These are phyloP conservation scores for Argya squamiceps DNA, from an alignment of 2,797 vertebrate species.

Conservation along the genomic window DNA sequence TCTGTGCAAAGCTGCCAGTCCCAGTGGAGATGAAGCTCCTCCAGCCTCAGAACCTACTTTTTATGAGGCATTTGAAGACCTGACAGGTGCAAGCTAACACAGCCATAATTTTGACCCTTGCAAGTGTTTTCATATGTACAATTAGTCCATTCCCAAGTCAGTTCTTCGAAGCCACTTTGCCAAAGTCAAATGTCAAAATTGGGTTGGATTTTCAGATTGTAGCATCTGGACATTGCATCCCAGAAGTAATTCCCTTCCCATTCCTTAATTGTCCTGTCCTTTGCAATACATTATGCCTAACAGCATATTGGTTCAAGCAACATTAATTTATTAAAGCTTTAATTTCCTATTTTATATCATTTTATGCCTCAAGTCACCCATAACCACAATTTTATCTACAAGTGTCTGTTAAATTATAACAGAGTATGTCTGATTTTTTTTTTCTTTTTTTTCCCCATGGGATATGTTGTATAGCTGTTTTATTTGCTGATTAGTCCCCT, in stretches of 20 bases:
- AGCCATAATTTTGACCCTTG: background rate
- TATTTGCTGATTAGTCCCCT: background rate
- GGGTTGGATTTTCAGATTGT: background rate
- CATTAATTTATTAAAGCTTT: conserved; percentile 49
- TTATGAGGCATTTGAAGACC: background rate
- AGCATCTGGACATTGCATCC: background rate
- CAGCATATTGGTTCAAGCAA: conserved; percentile 17
- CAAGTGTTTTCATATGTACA: background rate
- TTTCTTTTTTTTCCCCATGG: background rate
- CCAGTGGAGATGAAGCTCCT: background rate
- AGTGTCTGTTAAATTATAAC: conserved; percentile 37
- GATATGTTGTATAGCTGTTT: background rate
- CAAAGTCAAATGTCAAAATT: background rate
- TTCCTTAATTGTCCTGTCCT: background rate
- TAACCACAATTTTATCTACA: conserved; percentile 31
- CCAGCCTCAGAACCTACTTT: background rate
- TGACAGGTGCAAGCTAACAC: background rate
- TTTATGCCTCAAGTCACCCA: conserved; percentile 43
- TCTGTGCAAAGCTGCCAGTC: background rate
- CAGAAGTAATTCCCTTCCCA: conserved; percentile 2
- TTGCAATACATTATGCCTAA: conserved; percentile 1
- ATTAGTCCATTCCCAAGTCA: background rate
- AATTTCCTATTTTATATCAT: conserved; percentile 16
- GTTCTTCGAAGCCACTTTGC: background rate
- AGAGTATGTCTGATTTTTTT: background rate